These are phyloP conservation scores for Coreius guichenoti DNA, from an alignment of 2,797 vertebrate species.

Conservation along the genomic window DNA sequence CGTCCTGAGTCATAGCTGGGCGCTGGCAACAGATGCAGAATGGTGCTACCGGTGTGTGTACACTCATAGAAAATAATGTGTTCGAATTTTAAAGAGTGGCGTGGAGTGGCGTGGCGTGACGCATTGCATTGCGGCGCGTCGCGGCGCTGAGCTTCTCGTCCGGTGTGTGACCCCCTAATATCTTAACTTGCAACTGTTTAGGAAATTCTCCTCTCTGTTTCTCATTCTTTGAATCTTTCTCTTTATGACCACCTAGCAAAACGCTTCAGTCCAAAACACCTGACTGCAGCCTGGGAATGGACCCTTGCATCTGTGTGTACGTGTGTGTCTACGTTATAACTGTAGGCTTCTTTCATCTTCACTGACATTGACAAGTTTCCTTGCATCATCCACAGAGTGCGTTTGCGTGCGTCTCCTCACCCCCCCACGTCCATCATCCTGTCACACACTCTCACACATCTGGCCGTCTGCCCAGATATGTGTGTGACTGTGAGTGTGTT, in stretches of 20 bases:
- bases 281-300: slow-evolving; percentile 20
- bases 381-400: slow-evolving; percentile 30
- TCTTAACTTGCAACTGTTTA: background rate
- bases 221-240: background rate
- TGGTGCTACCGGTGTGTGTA: no score
- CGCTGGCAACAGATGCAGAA: no score
- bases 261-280: slow-evolving; percentile 35
- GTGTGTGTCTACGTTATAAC: slow-evolving; percentile 55
- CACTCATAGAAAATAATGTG: no score
- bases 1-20: no score
- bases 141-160: no score
- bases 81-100: no score
- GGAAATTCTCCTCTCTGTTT: background rate
- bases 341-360: slow-evolving; percentile 42
- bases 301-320: slow-evolving; percentile 55
- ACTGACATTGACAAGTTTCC: slow-evolving; percentile 47
- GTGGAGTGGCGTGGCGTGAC: no score
- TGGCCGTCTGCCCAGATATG: slow-evolving; percentile 44
- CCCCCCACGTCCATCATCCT: slow-evolving; percentile 45
- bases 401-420: background rate
- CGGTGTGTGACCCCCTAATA: no score
- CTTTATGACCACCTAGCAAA: slow-evolving; percentile 40
- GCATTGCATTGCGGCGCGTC: no score
- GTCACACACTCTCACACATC: slow-evolving; percentile 40
- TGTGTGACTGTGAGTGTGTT: slow-evolving; percentile 44